Conservation (phyloP, 2,888 invertebrate genomes). For the Fragum whitleyi region DNA sequence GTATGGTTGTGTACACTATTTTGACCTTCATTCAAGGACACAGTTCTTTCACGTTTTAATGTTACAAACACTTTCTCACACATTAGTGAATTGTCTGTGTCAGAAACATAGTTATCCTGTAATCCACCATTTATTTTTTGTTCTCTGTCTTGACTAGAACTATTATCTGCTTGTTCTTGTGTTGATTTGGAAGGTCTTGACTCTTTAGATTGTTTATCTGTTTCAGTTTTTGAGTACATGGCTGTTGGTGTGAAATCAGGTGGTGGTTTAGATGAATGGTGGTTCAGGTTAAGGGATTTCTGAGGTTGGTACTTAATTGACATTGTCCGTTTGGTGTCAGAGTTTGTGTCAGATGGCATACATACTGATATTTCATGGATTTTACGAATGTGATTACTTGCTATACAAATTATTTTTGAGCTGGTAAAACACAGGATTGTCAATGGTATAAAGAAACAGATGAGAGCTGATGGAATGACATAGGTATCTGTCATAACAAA, state of each 20-base stretch:
- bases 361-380: slow-evolving; percentile 39
- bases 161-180: too few relatives aligned
- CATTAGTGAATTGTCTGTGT: background rate
- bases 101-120: background rate
- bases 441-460: slow-evolving; percentile 69
- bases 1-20: too few relatives aligned
- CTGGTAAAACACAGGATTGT: slow-evolving; percentile 69
- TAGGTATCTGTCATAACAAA: slow-evolving; percentile 69
- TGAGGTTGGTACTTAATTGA: slow-evolving; percentile 18
- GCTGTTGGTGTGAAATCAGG: background rate
- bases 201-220: background rate
- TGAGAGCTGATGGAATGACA: slow-evolving; percentile 57
- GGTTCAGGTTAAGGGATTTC: background rate
- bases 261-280: background rate
- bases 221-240: background rate
- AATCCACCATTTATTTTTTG: background rate
- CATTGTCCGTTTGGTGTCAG: slow-evolving; percentile 20
- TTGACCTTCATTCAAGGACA: too few relatives aligned
- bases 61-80: background rate
- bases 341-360: slow-evolving; percentile 29
- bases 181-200: background rate
- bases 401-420: slow-evolving; percentile 66
- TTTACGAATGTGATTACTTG: slow-evolving; percentile 65
- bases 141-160: too few relatives aligned
- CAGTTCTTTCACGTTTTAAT: background rate